Evolutionary conservation across 2,113 vertebrate genomes (phyloP), one percentile per base, ranked within the genome.

Genomic region (Castor canadensis): DNA sequence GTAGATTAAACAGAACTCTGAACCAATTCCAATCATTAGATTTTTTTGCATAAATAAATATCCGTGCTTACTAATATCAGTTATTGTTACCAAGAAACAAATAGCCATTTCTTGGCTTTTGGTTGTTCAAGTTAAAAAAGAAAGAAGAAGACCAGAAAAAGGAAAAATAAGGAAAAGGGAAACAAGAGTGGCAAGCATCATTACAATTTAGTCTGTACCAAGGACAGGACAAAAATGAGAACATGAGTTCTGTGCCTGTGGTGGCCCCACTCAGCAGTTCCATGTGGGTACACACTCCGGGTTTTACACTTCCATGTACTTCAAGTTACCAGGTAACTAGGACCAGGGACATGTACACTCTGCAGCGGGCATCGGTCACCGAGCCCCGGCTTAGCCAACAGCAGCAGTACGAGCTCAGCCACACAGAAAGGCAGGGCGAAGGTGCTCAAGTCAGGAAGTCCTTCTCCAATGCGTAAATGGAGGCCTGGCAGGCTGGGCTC

Each of bases 381-480:
- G 87, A 92, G 87, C 95, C 94, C 96, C 96, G 95, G 93, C 96
- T 96, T 93, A 87, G 90, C n/a, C 93, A 93, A 97, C 92, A 95
- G 43, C 94, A 97, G 97, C 97, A 98, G 98, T 97, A 98, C n/a
- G n/a, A n/a, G n/a, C n/a, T n/a, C n/a, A n/a, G n/a, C n/a, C n/a
- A n/a, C n/a, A n/a, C n/a, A n/a, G n/a, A n/a, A n/a, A n/a, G 93
- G 69, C 77, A 83, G 79, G 92, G 95, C 5, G 4, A 81, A 98
- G 98, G 97, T 40, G 22, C 77, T 81, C 86, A 99, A 0, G 99
- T 99, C 97, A 99, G 98, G 98, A 99, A 99, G 89, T 99, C 99
- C 91, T 99, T 99, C 95, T 99, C 99, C 97, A 99, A 98, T 97
- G 99, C 98, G 22, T 99, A 99, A 95, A 99, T 98, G 6, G 99